Percentiles rank a stretch among this genome's conserved stretches.
Evolutionary conservation across 1,140 invertebrate species (phyloP).

Genomic region (Heliconius eleuchia): DNA sequence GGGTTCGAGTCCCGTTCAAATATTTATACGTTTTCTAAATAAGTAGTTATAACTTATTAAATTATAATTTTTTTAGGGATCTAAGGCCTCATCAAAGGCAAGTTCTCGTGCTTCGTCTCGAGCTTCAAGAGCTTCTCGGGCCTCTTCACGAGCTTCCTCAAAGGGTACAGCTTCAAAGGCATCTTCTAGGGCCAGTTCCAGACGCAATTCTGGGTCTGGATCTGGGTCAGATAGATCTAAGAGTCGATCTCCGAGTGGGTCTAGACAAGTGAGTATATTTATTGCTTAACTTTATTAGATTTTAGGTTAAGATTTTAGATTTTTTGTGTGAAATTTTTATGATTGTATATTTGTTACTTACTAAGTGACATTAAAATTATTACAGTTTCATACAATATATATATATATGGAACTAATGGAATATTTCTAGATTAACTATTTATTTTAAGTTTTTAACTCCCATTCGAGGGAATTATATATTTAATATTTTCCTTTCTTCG

Average conservation of each 20-base stretch:
- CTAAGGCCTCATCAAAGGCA: conserved; percentile 61
- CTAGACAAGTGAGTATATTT: conserved; percentile 61
- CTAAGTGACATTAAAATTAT: neutral
- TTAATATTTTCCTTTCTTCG: too few species aligned
- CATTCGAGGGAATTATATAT: too few species aligned
- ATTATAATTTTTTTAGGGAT: conserved; percentile 48
- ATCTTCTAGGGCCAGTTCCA: conserved; percentile 62
- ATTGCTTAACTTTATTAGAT: neutral
- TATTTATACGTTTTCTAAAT: too few species aligned
- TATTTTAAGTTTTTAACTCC: too few species aligned
- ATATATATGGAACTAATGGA: too few species aligned
- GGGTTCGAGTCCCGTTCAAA: too few species aligned
- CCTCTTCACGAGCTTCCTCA: conserved; percentile 43
- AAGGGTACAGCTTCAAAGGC: conserved; percentile 61
- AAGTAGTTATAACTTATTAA: neutral
- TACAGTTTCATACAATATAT: too few species aligned
- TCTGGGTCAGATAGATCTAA: conserved; percentile 67
- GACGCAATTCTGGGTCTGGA: conserved; percentile 58
- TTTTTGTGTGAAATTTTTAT: too few species aligned
- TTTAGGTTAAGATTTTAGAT: too few species aligned
- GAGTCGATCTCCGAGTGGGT: conserved; percentile 70
- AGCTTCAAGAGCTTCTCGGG: conserved; percentile 48
- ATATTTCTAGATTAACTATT: too few species aligned
- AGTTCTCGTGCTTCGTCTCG: conserved; percentile 57
- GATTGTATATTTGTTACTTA: neutral